Percentiles rank a stretch among this genome's conserved stretches.
These are phyloP conservation scores for Anabas testudineus DNA, from an alignment of 2,797 vertebrate genomes.

Conservation along the genomic window DNA sequence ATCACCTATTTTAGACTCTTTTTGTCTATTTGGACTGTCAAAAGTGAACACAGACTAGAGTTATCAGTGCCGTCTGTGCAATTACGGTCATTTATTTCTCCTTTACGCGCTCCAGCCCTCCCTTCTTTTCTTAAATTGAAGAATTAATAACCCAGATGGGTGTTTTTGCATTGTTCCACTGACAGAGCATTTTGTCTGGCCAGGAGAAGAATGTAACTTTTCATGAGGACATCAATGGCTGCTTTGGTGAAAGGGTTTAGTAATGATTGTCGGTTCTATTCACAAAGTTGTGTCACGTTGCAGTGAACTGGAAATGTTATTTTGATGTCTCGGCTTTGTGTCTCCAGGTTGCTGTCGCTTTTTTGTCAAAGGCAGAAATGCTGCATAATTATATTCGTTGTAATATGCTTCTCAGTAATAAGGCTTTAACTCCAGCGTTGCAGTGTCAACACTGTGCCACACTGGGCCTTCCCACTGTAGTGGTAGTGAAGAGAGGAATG, in stretches of 20 bases:
- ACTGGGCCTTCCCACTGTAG: constrained; percentile 32
- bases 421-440: constrained; percentile 29
- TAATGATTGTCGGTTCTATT: constrained; percentile 49
- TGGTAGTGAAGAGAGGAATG: constrained; percentile 4
- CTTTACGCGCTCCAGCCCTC: neutral
- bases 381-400: constrained; percentile 59
- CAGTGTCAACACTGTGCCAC: constrained; percentile 12
- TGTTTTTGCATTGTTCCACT: constrained; percentile 45
- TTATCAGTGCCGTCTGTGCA: constrained; percentile 3
- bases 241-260: constrained; percentile 34
- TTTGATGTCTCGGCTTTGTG: constrained; percentile 55
- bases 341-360: constrained; percentile 35
- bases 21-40: neutral
- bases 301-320: constrained; percentile 43
- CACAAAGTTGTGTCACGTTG: neutral
- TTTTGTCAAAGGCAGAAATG: constrained; percentile 29
- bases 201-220: constrained; percentile 32
- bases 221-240: constrained; percentile 45
- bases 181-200: constrained; percentile 55
- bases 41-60: constrained; percentile 21
- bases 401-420: constrained; percentile 27
- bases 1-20: neutral
- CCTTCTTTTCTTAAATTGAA: constrained; percentile 22
- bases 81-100: constrained; percentile 12
- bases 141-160: constrained; percentile 51